Evolutionary conservation across 37 sponge, comb jelly and placozoan genomes (phyloP).

Genomic region (Spongia lamella): DNA sequence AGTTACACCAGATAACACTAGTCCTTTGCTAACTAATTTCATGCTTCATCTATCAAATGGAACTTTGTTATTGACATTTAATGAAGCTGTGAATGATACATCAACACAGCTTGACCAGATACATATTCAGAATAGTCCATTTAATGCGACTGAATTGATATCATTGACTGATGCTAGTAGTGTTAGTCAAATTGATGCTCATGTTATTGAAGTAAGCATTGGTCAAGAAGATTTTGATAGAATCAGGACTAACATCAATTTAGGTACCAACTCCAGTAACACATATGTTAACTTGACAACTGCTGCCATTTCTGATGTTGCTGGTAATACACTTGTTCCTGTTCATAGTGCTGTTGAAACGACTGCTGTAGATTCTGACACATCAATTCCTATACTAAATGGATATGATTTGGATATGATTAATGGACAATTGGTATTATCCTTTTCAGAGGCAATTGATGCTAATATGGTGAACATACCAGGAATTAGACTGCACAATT

Average conservation of each 20-base stretch:
- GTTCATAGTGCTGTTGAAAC: constrained; percentile 45
- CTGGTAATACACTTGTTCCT: constrained; percentile 58
- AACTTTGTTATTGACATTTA: constrained; percentile 55
- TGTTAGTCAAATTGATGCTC: not conserved
- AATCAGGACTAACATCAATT: constrained; percentile 23
- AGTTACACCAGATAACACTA: constrained; percentile 63
- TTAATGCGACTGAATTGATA: constrained; percentile 23
- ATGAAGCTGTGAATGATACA: constrained; percentile 69
- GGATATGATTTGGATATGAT: constrained; percentile 58
- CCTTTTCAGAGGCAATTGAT: constrained; percentile 78
- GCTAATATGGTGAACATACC: constrained; percentile 34
- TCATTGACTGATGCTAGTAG: constrained; percentile 22
- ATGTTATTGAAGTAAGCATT: constrained; percentile 29
- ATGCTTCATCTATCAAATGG: constrained; percentile 51
- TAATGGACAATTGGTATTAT: constrained; percentile 44
- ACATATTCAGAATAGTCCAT: constrained; percentile 50
- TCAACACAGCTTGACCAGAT: constrained; percentile 34
- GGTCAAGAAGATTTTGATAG: constrained; percentile 57
- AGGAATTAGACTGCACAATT: constrained; percentile 55
- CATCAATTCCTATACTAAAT: constrained; percentile 25
- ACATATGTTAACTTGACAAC: constrained; percentile 49
- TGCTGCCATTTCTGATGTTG: constrained; percentile 58
- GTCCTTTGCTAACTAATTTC: constrained; percentile 57
- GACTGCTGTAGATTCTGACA: constrained; percentile 33
- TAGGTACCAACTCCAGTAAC: constrained; percentile 34